Evolutionary conservation across 2,113 vertebrate genomes (phyloP), one percentile per base, ranked within the genome.

Genomic region (Poeciliopsis prolifica): DNA sequence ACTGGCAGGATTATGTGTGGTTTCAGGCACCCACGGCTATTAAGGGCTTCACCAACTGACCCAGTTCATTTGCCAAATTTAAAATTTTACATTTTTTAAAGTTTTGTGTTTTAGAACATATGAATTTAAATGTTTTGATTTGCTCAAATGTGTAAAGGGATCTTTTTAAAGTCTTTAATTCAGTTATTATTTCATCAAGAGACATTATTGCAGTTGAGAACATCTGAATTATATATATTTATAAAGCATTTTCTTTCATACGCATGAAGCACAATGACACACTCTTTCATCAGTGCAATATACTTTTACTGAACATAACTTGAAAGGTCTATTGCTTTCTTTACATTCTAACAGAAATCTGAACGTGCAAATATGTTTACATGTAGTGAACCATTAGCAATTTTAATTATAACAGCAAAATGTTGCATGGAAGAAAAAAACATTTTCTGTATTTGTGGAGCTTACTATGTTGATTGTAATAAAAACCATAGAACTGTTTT

Each of bases 11-110:
- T 79, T 99, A 97, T 4, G 78, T 99, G 61, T 99, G 98, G 98
- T 99, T 98, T 88, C 97, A 99, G 92, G 96, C 97, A 30, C 97
- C 97, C 0, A 88, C 96, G 86, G 93, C 93, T 0, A 92, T 99
- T 48, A 98, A 96, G 85, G 98, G 98, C 58, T 95, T 98, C 79
- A 93, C 84, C 75, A 95, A 96, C 65, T 94, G 86, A 95, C 26
- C 37, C 26, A 60, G 12, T n/a, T 73, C 10, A 30, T 33, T 1
- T 8, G 11, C 40, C 9, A n/a, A 30, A 74, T 65, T 73, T 66
- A 40, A 26, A 54, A 65, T 64, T 69, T 69, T 86, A 74, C 7
- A 68, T 80, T 69, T 82, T 89, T 85, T 89, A 84, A 58, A 24
- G 9, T n/a, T n/a, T 48, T 48, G 5, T 2, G 22, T n/a, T 58